Evolutionary conservation across 2,888 invertebrate genomes (phyloP).

Genomic region (Itoplectis maculator): DNA sequence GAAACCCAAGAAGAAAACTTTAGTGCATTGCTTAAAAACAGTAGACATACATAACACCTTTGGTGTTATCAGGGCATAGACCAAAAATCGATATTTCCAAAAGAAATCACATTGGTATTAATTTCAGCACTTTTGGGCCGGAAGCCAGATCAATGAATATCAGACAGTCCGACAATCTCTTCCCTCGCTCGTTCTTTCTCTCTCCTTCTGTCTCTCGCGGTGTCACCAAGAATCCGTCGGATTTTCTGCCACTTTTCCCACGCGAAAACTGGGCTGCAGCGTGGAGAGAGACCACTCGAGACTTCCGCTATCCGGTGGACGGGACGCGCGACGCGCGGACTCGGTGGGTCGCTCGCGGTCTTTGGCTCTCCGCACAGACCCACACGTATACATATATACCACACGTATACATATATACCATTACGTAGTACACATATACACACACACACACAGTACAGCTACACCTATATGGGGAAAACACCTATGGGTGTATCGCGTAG

Average conservation of each 20-base stretch:
- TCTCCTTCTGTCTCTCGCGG: too few species aligned
- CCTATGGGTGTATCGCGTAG: constrained; percentile 56
- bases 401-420: not conserved
- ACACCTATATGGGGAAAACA: constrained; percentile 30
- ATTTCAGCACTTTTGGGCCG: too few species aligned
- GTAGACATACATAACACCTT: too few species aligned
- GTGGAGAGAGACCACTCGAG: not conserved
- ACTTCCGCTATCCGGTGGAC: constrained; percentile 20
- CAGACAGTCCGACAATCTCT: too few species aligned
- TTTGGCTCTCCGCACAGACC: constrained; percentile 3
- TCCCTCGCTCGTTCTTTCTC: too few species aligned
- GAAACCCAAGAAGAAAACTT: too few species aligned
- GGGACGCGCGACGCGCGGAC: not conserved
- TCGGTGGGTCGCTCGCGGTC: constrained; percentile 11
- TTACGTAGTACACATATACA: not conserved
- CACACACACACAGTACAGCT: not conserved
- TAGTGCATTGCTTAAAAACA: too few species aligned
- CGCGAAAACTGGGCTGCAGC: not conserved
- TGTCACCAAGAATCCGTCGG: not conserved
- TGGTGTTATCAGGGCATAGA: too few species aligned
- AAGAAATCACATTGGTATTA: too few species aligned
- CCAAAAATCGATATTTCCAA: too few species aligned
- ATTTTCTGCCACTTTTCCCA: constrained; percentile 6
- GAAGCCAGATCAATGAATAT: too few species aligned
- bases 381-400: too few species aligned